These are phyloP conservation scores for Benitochromis conjunctus DNA, from an alignment of 2,113 vertebrate genomes.

Conservation along the genomic window DNA sequence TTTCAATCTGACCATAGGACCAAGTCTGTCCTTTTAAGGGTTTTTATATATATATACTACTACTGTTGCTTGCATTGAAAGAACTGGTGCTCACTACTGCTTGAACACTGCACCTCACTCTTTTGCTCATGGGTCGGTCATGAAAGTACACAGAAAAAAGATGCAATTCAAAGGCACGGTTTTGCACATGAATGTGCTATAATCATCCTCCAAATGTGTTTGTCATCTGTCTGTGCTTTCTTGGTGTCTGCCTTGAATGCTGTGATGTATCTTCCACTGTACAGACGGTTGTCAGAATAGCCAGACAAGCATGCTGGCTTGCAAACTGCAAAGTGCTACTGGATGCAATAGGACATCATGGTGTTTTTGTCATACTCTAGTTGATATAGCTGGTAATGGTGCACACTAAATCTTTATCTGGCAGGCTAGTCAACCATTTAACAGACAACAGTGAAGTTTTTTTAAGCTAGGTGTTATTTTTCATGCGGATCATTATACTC, in stretches of 20 bases:
- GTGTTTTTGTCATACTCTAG: background rate
- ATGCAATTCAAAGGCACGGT: background rate
- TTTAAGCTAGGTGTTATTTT: background rate
- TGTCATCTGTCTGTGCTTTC: background rate
- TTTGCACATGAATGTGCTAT: background rate
- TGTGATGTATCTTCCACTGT: background rate
- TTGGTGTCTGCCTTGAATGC: background rate
- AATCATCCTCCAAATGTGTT: background rate
- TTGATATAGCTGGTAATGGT: background rate
- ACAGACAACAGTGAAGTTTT: background rate
- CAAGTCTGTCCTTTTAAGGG: background rate
- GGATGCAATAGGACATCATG: background rate
- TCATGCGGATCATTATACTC: background rate
- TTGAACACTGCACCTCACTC: background rate
- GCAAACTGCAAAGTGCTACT: background rate
- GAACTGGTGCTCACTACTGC: background rate
- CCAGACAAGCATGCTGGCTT: background rate
- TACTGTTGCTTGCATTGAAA: background rate
- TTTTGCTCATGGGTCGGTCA: background rate
- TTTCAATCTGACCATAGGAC: background rate
- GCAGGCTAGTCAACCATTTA: background rate
- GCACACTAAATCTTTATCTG: background rate
- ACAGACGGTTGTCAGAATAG: background rate
- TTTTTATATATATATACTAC: too few species aligned
- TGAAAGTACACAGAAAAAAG: background rate